Percentiles rank a stretch among this genome's conserved stretches.
phyloP scores from a whole-genome alignment of 2,797 vertebrate genomes.

The Sparus aurata region DNA sequence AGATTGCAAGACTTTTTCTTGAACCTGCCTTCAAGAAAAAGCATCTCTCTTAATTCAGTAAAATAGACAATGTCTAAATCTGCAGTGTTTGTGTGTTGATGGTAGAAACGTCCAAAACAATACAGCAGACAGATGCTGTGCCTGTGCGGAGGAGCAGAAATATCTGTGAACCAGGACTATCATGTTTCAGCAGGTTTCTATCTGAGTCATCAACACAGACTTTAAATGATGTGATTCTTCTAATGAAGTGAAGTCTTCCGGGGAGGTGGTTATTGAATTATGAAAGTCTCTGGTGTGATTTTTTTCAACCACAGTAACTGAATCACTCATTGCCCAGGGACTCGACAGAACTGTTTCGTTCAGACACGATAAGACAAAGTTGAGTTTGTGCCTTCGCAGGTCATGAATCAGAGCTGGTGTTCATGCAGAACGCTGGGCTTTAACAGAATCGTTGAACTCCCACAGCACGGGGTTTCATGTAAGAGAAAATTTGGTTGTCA shows the following conservation, averaged over 20 bases:
- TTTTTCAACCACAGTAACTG: slow-evolving; percentile 30
- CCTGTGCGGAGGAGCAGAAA: background rate
- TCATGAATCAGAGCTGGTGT: slow-evolving; percentile 26
- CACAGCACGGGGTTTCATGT: slow-evolving; percentile 4
- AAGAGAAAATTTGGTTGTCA: background rate
- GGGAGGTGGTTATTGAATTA: slow-evolving; percentile 39
- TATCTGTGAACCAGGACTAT: slow-evolving; percentile 1
- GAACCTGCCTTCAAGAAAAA: slow-evolving; percentile 17
- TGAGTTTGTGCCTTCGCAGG: slow-evolving; percentile 17
- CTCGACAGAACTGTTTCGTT: slow-evolving; percentile 30
- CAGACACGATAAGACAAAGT: slow-evolving; percentile 18
- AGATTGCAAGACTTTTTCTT: slow-evolving; percentile 28
- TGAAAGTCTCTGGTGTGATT: slow-evolving; percentile 41
- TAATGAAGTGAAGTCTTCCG: slow-evolving; percentile 26
- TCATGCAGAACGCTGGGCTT: slow-evolving; percentile 39
- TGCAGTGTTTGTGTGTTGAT: background rate
- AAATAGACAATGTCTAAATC: slow-evolving; percentile 12
- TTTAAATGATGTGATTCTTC: slow-evolving; percentile 11
- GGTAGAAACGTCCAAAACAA: background rate
- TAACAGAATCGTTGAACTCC: slow-evolving; percentile 31
- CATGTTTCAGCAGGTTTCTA: slow-evolving; percentile 22
- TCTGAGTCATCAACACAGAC: background rate
- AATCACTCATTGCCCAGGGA: slow-evolving; percentile 34
- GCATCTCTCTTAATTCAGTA: slow-evolving; percentile 22
- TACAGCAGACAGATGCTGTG: background rate